Evolutionary conservation across 2,797 vertebrate species (phyloP).

Genomic region (Hipposideros larvatus): DNA sequence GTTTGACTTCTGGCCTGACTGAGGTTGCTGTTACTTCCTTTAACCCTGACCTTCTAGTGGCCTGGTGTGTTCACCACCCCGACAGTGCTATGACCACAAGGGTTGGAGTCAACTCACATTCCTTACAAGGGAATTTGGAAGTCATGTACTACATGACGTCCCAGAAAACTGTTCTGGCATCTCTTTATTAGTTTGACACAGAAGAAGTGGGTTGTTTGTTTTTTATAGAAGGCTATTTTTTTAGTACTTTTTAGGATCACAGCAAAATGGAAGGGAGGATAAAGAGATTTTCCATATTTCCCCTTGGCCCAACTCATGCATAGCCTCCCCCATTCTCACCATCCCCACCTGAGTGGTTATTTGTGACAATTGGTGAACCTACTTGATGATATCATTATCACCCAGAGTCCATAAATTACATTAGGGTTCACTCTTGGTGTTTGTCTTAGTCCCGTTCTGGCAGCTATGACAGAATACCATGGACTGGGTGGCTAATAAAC

Average conservation of each 20-base stretch:
- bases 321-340: neutral
- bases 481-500: neutral
- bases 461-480: neutral
- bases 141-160: neutral
- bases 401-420: neutral
- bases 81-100: neutral
- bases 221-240: neutral
- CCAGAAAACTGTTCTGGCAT: neutral
- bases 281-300: neutral
- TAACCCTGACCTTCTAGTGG: slow-evolving; percentile 57
- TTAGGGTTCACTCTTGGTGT: neutral
- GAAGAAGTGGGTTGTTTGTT: neutral
- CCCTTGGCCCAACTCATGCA: neutral
- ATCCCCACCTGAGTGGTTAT: too few relatives aligned
- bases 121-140: neutral
- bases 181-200: neutral
- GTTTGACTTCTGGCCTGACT: neutral
- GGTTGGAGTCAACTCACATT: neutral
- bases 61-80: slow-evolving; percentile 3
- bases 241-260: neutral
- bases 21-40: slow-evolving; percentile 14
- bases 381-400: neutral
- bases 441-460: neutral
- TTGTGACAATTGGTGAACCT: neutral
- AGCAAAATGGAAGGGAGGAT: neutral